These are phyloP conservation scores for Callinectes sapidus DNA, from an alignment of 2,888 invertebrate genomes.

Conservation along the genomic window DNA sequence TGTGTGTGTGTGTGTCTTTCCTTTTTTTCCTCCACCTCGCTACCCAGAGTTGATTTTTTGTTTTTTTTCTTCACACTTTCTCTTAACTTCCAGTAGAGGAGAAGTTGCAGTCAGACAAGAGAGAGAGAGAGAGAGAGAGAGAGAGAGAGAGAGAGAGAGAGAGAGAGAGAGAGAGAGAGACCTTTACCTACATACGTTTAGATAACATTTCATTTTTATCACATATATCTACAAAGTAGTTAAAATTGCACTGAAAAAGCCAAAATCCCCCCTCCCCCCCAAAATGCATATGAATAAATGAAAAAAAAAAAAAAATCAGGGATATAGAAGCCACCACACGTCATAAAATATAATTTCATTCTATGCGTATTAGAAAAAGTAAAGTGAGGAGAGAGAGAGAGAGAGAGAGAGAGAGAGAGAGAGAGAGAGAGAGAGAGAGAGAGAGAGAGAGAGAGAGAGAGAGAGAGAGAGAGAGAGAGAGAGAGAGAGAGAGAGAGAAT, in stretches of 20 bases:
- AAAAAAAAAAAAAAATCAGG: neutral
- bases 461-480: neutral
- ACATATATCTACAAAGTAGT: no score
- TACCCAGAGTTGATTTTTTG: neutral
- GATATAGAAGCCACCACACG: neutral
- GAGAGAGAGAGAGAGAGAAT: neutral
- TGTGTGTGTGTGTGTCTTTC: neutral
- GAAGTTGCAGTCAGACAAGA: neutral
- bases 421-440: constrained; percentile 28
- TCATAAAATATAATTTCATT: neutral
- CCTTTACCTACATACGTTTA: no score
- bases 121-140: constrained; percentile 27
- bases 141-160: neutral
- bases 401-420: neutral
- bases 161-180: constrained; percentile 6
- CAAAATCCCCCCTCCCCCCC: no score
- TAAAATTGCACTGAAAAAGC: no score
- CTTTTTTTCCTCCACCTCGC: neutral
- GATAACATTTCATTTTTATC: no score
- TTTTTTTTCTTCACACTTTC: neutral
- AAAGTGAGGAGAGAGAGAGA: neutral
- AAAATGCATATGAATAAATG: no score
- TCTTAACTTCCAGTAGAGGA: neutral
- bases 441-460: neutral
- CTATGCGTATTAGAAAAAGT: neutral